A percentile compares a stretch with the other conserved stretches of the same genome.
Evolutionary conservation across 2,797 vertebrate genomes (phyloP).

Genomic region (Phyllotis vaccarum): DNA sequence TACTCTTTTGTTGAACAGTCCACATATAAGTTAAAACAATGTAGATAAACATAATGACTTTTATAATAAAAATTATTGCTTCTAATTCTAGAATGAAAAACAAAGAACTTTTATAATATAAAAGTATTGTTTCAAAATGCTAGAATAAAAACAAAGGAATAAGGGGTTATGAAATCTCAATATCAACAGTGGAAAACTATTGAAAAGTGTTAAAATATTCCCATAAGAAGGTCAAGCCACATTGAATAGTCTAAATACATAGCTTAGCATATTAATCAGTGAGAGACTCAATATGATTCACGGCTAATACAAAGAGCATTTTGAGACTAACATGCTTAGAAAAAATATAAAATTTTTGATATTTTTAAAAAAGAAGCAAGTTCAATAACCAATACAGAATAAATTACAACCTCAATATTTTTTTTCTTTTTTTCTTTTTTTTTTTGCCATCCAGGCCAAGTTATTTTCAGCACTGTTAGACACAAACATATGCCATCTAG

Average conservation of each 20-base stretch:
- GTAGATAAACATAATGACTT: background rate
- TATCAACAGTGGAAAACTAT: background rate
- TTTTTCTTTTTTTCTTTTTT: no score
- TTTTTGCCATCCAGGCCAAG: background rate
- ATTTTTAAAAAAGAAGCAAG: background rate
- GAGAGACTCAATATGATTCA: background rate
- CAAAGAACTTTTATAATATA: background rate
- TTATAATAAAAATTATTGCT: background rate
- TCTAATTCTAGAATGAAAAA: background rate
- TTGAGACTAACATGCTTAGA: conserved; percentile 6
- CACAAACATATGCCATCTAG: background rate
- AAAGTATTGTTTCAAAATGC: conserved; percentile 12
- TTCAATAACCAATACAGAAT: background rate
- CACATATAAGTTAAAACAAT: background rate
- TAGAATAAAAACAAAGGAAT: background rate
- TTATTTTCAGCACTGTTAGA: background rate
- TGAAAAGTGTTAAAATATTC: conserved; percentile 29
- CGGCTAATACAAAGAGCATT: conserved; percentile 1
- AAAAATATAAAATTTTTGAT: background rate
- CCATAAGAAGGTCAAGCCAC: background rate
- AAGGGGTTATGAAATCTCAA: background rate
- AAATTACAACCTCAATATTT: conserved; percentile 27
- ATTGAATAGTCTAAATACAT: background rate
- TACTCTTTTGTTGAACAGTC: background rate
- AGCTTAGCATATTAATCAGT: conserved; percentile 5